Evolutionary conservation across 2,888 invertebrate species (phyloP).

Genomic region (Lissocephala sabroskyi): DNA sequence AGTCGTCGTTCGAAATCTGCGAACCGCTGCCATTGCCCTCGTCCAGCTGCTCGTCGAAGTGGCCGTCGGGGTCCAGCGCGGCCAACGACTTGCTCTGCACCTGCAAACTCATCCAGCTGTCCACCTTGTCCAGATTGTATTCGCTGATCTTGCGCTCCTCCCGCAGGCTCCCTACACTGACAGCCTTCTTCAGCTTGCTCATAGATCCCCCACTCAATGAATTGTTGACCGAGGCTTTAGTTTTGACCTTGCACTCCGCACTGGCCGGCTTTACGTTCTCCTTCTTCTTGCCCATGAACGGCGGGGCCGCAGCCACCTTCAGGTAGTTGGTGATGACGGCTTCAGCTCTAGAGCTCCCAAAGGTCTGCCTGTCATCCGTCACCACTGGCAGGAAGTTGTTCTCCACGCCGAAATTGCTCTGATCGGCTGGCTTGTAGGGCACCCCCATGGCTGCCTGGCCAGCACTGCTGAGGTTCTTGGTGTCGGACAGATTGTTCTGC

Average conservation of each 20-base stretch:
- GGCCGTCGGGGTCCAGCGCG: conserved; percentile 38
- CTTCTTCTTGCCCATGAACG: conserved; percentile 63
- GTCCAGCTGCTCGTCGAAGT: conserved; percentile 45
- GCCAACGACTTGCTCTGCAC: conserved; percentile 37
- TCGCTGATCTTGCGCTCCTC: conserved; percentile 70
- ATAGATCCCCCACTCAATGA: not conserved
- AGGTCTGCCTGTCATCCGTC: conserved; percentile 39
- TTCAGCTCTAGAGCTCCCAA: conserved; percentile 42
- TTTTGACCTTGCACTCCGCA: conserved; percentile 26
- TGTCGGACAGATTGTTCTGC: conserved; percentile 67
- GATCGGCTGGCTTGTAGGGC: conserved; percentile 6
- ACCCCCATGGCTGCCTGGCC: not conserved
- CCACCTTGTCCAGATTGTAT: conserved; percentile 72
- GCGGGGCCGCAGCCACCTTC: conserved; percentile 55
- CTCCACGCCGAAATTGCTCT: conserved; percentile 50
- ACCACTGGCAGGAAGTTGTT: conserved; percentile 52
- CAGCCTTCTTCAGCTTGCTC: conserved; percentile 52
- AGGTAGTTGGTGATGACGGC: conserved; percentile 70
- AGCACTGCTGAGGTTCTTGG: conserved; percentile 31
- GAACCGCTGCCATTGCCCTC: conserved; percentile 51
- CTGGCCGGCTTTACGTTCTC: conserved; percentile 58
- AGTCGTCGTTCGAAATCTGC: conserved; percentile 60
- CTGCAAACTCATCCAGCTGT: conserved; percentile 72
- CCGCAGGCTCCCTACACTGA: conserved; percentile 54
- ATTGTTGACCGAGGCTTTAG: conserved; percentile 24